Base-by-base conservation (phyloP, 2,797 vertebrate genomes). In the Acipenser oxyrinchus region DNA sequence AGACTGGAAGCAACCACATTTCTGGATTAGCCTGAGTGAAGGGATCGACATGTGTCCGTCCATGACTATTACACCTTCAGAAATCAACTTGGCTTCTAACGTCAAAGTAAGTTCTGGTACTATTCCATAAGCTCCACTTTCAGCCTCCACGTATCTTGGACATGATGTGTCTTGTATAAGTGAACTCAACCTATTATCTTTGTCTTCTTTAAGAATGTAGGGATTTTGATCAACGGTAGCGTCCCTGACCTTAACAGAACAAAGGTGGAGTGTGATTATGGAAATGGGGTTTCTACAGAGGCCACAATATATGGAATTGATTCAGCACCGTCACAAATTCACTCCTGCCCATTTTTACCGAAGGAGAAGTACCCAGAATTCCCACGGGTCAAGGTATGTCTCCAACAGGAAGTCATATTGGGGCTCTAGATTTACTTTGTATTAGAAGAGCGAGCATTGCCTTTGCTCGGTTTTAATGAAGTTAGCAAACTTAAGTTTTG, bases 221-320 rank as follows among this genome's bases (percentile, higher is more conserved):
- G 96, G 70, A 93, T 99, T 69, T 90, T 96, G 79, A 92, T 99
- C 75, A 89, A 93, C 0, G 96, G 96, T 70, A 96, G 91, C 18
- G 89, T 99, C 69, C 96, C 96, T 0, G 92, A 93, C 78, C 85
- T 99, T 77, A 87, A 82, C 0, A 90, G 89, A 70, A 91, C 92
- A 71, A 79, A 80, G 10, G 93, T 97, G 78, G 86, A 92, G 63
- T 98, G 96, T 66, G 92, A 95, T 83, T 98, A 94, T 4, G 91
- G 92, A 52, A 80, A 86, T 10, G 82, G 82, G 13, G 78, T 93
- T 68, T 82, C 75, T 53, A 95, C 92, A 0, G 76, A 83, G 63
- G 96, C 93, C 72, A 92, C 88, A 0, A 86, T 95, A 8, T 91
- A 93, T 10, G 77, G 80, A 49, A 88, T 92, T 67, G 81, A 92